A percentile compares a stretch with the other conserved stretches of the same genome.
These are phyloP conservation scores for Bombus cullumanus DNA, from an alignment of 1,140 invertebrate species.

Conservation along the genomic window DNA sequence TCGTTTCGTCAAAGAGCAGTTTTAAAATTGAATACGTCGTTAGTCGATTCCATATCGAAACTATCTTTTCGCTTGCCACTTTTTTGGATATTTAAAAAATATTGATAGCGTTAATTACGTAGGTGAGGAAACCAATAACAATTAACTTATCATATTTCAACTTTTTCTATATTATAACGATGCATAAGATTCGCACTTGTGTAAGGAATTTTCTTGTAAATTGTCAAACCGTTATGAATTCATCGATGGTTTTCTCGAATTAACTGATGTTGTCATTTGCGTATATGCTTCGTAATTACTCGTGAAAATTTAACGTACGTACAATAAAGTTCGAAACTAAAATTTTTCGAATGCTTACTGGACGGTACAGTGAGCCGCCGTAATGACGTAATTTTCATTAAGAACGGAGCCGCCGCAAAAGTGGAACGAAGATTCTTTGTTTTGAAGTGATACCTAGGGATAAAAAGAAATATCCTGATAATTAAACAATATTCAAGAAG, in stretches of 20 bases:
- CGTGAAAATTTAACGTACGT: not conserved
- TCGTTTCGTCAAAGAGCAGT: not conserved
- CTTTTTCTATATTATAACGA: too few species aligned
- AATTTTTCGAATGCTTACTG: constrained; percentile 28
- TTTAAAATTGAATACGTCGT: too few species aligned
- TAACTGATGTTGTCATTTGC: too few species aligned
- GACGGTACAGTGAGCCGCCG: constrained; percentile 82
- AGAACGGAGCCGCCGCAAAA: constrained; percentile 83
- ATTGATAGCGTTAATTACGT: too few species aligned
- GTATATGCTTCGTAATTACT: not conserved
- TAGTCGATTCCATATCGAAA: too few species aligned
- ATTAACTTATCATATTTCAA: too few species aligned
- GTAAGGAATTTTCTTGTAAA: too few species aligned
- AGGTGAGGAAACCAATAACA: too few species aligned
- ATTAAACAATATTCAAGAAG: not conserved
- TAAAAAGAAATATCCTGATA: not conserved
- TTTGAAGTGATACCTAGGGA: constrained; percentile 60
- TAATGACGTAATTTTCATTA: constrained; percentile 80
- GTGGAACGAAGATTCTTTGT: constrained; percentile 24
- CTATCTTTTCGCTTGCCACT: too few species aligned
- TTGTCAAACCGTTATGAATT: not conserved
- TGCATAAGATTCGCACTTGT: too few species aligned
- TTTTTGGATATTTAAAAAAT: too few species aligned
- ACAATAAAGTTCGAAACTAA: not conserved
- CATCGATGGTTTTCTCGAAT: too few species aligned